A percentile compares a stretch with the other conserved stretches of the same genome.
Conservation (phyloP, 2,113 vertebrate genomes). For the Leucosticte australis region DNA sequence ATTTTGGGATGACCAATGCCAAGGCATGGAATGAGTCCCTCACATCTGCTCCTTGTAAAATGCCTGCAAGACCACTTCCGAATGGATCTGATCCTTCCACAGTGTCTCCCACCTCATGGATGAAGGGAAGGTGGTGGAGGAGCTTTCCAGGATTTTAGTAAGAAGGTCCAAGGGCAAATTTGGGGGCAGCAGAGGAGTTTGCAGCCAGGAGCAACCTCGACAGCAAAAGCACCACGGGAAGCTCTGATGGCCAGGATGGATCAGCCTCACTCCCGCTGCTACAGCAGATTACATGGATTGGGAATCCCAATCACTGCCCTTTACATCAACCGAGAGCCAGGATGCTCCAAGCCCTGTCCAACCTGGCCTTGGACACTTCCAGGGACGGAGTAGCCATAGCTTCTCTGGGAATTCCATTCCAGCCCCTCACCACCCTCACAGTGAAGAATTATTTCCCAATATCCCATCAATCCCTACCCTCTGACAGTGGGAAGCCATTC, state of each 20-base stretch:
- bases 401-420: not conserved
- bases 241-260: not conserved
- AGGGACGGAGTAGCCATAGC: not conserved
- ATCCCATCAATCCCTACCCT: not conserved
- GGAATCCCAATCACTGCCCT: not conserved
- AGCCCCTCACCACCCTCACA: rapidly evolving
- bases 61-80: not conserved
- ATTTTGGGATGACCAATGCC: not conserved
- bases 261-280: rapidly evolving
- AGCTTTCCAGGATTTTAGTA: not conserved
- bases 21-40: not conserved
- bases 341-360: rapidly evolving
- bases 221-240: not conserved
- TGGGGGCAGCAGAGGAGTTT: not conserved
- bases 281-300: not conserved
- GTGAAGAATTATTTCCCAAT: not conserved
- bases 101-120: rapidly evolving
- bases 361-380: not conserved
- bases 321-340: not conserved
- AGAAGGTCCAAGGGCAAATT: not conserved
- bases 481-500: not conserved
- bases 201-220: not conserved
- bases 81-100: not conserved
- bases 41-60: not conserved
- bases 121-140: not conserved